phyloP scores from a whole-genome alignment of 53 echinoderm and acorn worm species.

The Paracentrotus lividus region DNA sequence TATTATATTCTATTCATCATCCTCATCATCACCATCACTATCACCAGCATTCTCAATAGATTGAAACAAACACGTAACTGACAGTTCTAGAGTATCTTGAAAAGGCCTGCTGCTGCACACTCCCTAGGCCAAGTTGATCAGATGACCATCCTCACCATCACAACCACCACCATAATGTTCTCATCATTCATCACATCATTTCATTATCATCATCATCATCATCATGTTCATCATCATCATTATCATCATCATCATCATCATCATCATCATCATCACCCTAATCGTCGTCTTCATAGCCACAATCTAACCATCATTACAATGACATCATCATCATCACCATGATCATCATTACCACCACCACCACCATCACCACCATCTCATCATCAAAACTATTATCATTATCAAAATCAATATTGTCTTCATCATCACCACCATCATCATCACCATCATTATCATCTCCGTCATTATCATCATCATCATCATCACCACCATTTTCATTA shows the following conservation, averaged over 20 bases:
- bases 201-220: neutral
- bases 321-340: constrained; percentile 1
- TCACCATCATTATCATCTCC: neutral
- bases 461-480: neutral
- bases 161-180: neutral
- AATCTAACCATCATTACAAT: neutral
- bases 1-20: neutral
- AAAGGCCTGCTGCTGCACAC: too few species aligned
- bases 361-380: neutral
- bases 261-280: neutral
- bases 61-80: too few species aligned
- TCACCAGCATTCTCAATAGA: neutral
- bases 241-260: neutral
- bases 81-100: too few species aligned
- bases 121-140: too few species aligned
- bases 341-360: neutral
- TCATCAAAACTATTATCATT: neutral
- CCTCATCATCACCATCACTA: neutral
- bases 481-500: neutral
- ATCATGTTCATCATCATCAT: neutral
- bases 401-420: neutral
- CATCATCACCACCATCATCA: neutral
- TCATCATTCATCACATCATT: neutral
- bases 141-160: neutral
- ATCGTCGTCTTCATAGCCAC: neutral